A percentile compares a stretch with the other conserved stretches of the same genome.
Conservation (phyloP, 2,113 vertebrate species). For the Bungarus multicinctus region DNA sequence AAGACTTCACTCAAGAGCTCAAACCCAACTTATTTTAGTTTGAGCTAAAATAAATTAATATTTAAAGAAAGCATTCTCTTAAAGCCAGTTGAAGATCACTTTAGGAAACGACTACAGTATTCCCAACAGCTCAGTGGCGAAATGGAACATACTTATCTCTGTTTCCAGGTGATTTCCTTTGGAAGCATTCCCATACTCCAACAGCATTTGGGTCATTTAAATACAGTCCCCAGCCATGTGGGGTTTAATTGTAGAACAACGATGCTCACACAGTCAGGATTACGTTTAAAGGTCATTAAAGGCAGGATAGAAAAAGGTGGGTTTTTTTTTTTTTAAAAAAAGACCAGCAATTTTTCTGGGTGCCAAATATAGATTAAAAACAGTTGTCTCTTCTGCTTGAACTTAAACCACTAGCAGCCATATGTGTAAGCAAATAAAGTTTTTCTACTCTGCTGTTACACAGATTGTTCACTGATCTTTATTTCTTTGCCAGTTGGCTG, state of each 20-base stretch:
- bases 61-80: background rate
- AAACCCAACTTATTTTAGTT: background rate
- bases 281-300: background rate
- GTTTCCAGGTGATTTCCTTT: background rate
- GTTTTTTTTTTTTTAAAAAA: too few species aligned
- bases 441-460: constrained; percentile 51
- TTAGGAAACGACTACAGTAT: background rate
- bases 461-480: constrained; percentile 62
- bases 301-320: background rate
- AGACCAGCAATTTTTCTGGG: background rate
- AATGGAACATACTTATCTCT: background rate
- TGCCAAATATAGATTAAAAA: background rate
- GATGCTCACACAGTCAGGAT: background rate
- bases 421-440: constrained; percentile 60
- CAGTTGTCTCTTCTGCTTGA: background rate
- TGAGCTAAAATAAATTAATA: background rate
- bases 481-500: constrained; percentile 75
- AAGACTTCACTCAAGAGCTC: background rate
- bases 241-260: background rate
- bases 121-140: background rate
- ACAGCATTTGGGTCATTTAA: background rate
- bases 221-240: background rate
- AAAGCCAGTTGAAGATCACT: background rate
- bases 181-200: background rate
- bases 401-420: constrained; percentile 46